Evolutionary conservation across 2,888 invertebrate genomes (phyloP).

Genomic region (Leptothorax acervorum): DNA sequence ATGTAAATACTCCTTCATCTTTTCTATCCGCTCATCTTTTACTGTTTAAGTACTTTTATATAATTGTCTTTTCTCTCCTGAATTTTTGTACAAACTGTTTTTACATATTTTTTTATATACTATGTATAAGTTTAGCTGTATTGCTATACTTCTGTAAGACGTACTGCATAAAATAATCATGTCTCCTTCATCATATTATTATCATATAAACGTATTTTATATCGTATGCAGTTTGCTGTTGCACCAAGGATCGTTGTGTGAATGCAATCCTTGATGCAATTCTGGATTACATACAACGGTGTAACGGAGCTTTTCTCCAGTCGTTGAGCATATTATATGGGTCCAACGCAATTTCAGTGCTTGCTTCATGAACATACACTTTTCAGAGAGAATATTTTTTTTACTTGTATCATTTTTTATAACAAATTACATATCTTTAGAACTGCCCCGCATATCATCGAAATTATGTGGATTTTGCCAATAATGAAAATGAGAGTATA

Average conservation of each 20-base stretch:
- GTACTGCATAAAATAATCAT: slow-evolving; percentile 77
- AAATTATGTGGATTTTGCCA: slow-evolving; percentile 64
- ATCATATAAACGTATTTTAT: slow-evolving; percentile 60
- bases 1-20: slow-evolving; percentile 79
- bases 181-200: slow-evolving; percentile 77
- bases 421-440: slow-evolving; percentile 67
- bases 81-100: slow-evolving; percentile 85
- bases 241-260: slow-evolving; percentile 69
- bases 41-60: slow-evolving; percentile 80
- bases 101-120: slow-evolving; percentile 81
- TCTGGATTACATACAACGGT: slow-evolving; percentile 74
- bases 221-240: slow-evolving; percentile 76
- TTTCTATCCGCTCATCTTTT: slow-evolving; percentile 63
- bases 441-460: slow-evolving; percentile 65
- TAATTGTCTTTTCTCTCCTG: slow-evolving; percentile 81
- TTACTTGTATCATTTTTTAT: slow-evolving; percentile 63
- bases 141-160: slow-evolving; percentile 74
- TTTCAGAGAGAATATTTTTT: slow-evolving; percentile 54
- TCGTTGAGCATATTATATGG: slow-evolving; percentile 61
- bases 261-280: slow-evolving; percentile 74
- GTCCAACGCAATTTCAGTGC: slow-evolving; percentile 65
- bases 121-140: slow-evolving; percentile 77
- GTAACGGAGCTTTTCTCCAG: slow-evolving; percentile 74
- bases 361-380: slow-evolving; percentile 59
- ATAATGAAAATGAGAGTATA: slow-evolving; percentile 65